phyloP scores from a whole-genome alignment of 2,113 vertebrate genomes.

The Tragelaphus strepsiceros region DNA sequence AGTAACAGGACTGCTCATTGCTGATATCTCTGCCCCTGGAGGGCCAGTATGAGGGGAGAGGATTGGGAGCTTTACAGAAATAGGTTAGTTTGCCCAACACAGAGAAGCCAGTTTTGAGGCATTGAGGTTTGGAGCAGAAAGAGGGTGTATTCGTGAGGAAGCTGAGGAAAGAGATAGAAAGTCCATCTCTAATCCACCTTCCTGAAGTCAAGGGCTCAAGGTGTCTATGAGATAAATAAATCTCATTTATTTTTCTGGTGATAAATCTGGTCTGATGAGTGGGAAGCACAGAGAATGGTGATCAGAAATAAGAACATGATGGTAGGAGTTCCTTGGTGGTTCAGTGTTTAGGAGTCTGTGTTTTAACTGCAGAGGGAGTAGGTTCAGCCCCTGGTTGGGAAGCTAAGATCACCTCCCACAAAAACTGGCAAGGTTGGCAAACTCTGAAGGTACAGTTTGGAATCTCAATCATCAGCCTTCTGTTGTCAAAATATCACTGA shows the following conservation, averaged over 20 bases:
- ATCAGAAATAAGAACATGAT: neutral
- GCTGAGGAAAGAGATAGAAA: neutral
- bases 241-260: neutral
- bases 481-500: neutral
- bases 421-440: neutral
- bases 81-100: neutral
- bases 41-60: neutral
- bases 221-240: neutral
- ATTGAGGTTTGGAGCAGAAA: neutral
- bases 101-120: neutral
- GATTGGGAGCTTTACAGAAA: neutral
- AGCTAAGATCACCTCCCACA: accelerated
- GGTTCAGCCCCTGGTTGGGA: neutral
- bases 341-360: neutral
- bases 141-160: neutral
- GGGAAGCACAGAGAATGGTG: neutral
- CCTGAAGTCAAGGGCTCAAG: neutral
- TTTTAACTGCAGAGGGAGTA: neutral
- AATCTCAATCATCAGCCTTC: neutral
- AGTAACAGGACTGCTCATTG: neutral
- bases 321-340: neutral
- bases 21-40: neutral
- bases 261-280: neutral
- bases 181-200: neutral
- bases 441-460: neutral